These are phyloP conservation scores for Clepsis dumicolana DNA, from an alignment of 2,888 invertebrate genomes.

Conservation along the genomic window DNA sequence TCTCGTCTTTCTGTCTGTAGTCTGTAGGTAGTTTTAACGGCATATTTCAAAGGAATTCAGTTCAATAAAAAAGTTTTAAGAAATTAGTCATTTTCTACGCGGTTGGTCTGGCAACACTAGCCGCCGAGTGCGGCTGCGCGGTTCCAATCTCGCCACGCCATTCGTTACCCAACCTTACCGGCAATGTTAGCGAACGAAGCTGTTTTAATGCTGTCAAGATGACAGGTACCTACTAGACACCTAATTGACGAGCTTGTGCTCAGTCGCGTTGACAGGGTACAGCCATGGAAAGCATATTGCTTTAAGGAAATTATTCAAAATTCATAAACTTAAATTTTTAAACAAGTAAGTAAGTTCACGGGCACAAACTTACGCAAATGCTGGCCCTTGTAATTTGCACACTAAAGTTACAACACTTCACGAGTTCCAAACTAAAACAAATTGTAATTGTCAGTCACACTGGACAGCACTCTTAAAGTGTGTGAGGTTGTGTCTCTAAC, in stretches of 20 bases:
- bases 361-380: neutral
- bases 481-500: no score
- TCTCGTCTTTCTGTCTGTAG: no score
- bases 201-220: constrained; percentile 27
- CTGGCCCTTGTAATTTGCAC: neutral
- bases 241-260: constrained; percentile 18
- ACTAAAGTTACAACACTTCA: neutral
- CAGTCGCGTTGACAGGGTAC: neutral
- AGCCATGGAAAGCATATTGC: neutral
- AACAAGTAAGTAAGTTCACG: constrained; percentile 1
- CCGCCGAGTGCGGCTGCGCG: constrained; percentile 61
- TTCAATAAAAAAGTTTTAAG: no score
- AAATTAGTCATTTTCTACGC: neutral
- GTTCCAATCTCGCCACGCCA: constrained; percentile 38
- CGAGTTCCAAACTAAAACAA: neutral
- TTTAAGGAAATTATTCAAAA: neutral
- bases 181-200: constrained; percentile 28
- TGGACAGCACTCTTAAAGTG: no score
- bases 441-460: no score
- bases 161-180: constrained; percentile 35
- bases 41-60: no score
- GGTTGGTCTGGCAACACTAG: neutral
- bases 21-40: no score
- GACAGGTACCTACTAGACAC: constrained; percentile 16
- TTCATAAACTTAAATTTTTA: neutral